Evolutionary conservation across 1,140 invertebrate species (phyloP), one percentile per base, ranked within the genome.

Genomic region (Eumeta japonica): DNA sequence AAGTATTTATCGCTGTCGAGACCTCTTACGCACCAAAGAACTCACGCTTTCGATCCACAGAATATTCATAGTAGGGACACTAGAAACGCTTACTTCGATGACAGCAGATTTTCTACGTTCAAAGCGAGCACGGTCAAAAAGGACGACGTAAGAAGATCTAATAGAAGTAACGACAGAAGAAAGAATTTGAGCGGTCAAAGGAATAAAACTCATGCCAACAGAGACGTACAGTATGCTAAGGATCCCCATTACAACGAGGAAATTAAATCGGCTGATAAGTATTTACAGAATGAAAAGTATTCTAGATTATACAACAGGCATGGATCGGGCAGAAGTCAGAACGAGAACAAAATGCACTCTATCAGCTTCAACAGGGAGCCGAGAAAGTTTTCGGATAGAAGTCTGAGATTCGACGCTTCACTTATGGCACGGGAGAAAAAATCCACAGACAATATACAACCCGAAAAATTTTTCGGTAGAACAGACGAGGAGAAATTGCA

Each of bases 1-100:
- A 77, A 72, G 36, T 63, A 74, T 55, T 62, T 77, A 57, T 72
- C 72, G 45, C 65, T 76, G 37, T 75, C 72, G 41, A 72, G 73
- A 46, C 75, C 75, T 37, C 54, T 77, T 57, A 62, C 59, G 46
- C 57, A 70, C 58, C 67, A 73, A 63, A 72, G 67, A 65, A 61
- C 62, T 41, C 68, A 71, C 53, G 57, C 62, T 51, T 71, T 62
- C 33, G 57, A 70, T 33, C 60, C 62, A 28, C 53, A 61, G 36
- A 57, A 50, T 33, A 52, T 63, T 44, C 41, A 52, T 11, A 41
- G 43, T 37, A 55, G 62, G 35, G 55, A 74, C 43, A 56, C 64
- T 44, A 71, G 68, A 36, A 65, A 63, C 35, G 64, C 63, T 46
- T 48, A 55, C 35, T 48, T 48, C 43, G 50, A 51, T 16, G 52